Evolutionary conservation across 2,797 vertebrate genomes (phyloP), one percentile per base, ranked within the genome.

Genomic region (Falco peregrinus): DNA sequence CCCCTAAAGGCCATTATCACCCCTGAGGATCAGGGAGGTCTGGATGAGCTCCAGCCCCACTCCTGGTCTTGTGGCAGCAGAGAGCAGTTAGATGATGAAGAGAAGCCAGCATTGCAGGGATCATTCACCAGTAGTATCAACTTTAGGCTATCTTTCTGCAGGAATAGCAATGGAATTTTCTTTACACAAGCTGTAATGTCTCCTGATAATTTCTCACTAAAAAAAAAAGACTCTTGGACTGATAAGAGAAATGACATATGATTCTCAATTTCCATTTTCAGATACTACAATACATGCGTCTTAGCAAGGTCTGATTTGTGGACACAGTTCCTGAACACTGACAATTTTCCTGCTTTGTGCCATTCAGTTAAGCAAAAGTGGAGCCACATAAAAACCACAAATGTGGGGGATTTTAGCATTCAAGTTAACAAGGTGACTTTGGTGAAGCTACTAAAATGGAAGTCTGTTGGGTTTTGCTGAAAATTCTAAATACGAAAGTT

Each of bases 41-140:
- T 85, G 91, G 87, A 89, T 51, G 61, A 93, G 69, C 70, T 93
- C 87, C 87, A 89, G 69, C 31, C 54, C 56, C n/a, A 33, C 33
- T 69, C 19, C 50, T 50, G 37, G 43, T 69, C 54, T 51, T 45
- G 41, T 50, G 41, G 90, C 77, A 80, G 74, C 51, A 61, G 47
- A 50, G 31, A 77, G 48, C 47, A 61, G 73, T 48, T 31, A 90
- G 47, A 48, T 16, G 53, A 80, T 65, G 75, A 89, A 85, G 41
- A 83, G 37, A 82, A 93, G 70, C 54, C 78, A 94, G 75, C 43
- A 67, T 16, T 71, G 65, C 60, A 67, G 69, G n/a, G 51, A 84
- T 69, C 1, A 0, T 78, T 93, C 84, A 80, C 11, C 0, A 0
- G 51, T 5, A 67, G 39, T 25, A 63, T 69, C 59, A 91, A 51